phyloP scores from a whole-genome alignment of 2,888 invertebrate species.

The Abrostola triplasia region DNA sequence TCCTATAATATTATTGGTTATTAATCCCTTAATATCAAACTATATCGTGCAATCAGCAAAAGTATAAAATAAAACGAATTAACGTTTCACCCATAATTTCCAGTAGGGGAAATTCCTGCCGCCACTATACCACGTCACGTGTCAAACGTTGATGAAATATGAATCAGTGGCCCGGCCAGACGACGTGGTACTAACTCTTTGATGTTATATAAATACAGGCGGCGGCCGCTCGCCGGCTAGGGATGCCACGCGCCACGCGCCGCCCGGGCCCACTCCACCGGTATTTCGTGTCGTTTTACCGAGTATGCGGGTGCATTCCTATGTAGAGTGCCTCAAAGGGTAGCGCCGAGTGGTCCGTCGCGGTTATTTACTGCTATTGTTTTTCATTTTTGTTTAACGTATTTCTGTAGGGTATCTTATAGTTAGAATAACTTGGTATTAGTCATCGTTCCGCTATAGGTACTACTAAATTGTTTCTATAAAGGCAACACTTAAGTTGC shows the following conservation, averaged over 20 bases:
- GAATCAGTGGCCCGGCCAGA: slow-evolving; percentile 52
- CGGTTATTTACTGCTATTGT: neutral
- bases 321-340: slow-evolving; percentile 4
- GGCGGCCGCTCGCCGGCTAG: slow-evolving; percentile 25
- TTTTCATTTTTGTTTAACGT: neutral
- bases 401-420: neutral
- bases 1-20: no score
- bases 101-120: slow-evolving; percentile 29
- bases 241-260: slow-evolving; percentile 30
- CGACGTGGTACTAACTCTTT: slow-evolving; percentile 50
- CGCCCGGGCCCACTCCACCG: neutral
- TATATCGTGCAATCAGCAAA: neutral
- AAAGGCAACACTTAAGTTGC: no score
- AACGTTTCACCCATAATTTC: slow-evolving; percentile 19
- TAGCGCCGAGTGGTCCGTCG: neutral
- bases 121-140: slow-evolving; percentile 36
- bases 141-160: slow-evolving; percentile 61
- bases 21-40: no score
- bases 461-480: no score
- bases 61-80: neutral
- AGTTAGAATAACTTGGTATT: no score
- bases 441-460: no score
- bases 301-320: neutral
- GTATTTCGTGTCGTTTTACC: neutral
- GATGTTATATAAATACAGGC: slow-evolving; percentile 57